Evolutionary conservation across 2,113 vertebrate species (phyloP).

Genomic region (Propithecus coquereli): DNA sequence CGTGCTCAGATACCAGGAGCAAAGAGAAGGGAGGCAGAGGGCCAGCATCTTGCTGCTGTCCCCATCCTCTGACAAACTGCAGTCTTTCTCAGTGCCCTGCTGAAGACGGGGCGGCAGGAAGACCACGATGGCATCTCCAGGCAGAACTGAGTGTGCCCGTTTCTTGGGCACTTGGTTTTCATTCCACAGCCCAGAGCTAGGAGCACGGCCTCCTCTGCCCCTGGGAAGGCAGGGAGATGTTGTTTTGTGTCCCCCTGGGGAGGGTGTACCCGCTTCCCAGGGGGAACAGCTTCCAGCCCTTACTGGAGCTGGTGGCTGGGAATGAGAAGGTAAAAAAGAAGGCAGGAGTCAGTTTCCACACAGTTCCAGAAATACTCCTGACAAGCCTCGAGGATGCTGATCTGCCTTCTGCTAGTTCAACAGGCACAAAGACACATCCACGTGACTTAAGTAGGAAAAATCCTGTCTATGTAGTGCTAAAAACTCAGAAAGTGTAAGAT

Average conservation of each 20-base stretch:
- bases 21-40: not conserved
- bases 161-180: not conserved
- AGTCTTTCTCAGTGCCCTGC: not conserved
- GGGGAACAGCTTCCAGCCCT: not conserved
- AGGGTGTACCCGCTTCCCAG: not conserved
- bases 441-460: not conserved
- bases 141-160: not conserved
- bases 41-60: not conserved
- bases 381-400: not conserved
- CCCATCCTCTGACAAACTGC: not conserved
- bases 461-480: not conserved
- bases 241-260: not conserved
- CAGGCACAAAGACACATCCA: not conserved
- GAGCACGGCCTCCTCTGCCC: not conserved
- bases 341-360: not conserved
- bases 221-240: not conserved
- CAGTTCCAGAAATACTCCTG: not conserved
- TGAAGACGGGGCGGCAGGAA: not conserved
- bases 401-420: not conserved
- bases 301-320: not conserved
- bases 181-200: not conserved
- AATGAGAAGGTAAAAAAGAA: conserved; percentile 2
- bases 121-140: not conserved
- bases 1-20: not conserved
- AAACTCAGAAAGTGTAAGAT: not conserved